Evolutionary conservation across 2,888 invertebrate genomes (phyloP).

Genomic region (Brenthis ino): DNA sequence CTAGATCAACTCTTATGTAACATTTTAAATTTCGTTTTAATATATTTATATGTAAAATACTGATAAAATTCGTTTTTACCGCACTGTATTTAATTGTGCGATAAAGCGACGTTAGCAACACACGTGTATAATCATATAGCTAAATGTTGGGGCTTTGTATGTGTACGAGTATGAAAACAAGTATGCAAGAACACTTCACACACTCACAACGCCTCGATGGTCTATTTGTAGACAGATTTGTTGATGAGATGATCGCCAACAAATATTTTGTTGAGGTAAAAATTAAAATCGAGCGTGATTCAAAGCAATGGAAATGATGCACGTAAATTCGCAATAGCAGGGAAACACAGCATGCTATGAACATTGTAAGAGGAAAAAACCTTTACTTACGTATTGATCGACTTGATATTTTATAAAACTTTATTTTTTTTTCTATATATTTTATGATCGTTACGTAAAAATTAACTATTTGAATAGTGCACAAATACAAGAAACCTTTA

Average conservation of each 20-base stretch:
- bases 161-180: constrained; percentile 1
- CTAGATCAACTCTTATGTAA: not conserved
- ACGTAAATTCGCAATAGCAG: constrained; percentile 3
- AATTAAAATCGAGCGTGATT: no score
- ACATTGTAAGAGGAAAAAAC: no score
- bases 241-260: not conserved
- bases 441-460: no score
- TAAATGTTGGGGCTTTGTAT: not conserved
- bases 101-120: not conserved
- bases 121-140: no score
- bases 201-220: not conserved
- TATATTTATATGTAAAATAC: no score
- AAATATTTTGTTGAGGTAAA: no score
- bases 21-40: not conserved
- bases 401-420: no score
- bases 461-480: no score
- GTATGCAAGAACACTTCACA: not conserved
- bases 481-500: no score
- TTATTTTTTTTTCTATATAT: no score
- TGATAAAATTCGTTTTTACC: not conserved
- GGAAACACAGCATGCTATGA: not conserved
- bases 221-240: not conserved
- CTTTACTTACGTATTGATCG: no score
- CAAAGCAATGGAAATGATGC: not conserved
- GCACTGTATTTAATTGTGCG: constrained; percentile 6